A percentile compares a stretch with the other conserved stretches of the same genome.
Evolutionary conservation across 2,888 invertebrate species (phyloP).

Genomic region (Acanthococcus lagerstroemiae): DNA sequence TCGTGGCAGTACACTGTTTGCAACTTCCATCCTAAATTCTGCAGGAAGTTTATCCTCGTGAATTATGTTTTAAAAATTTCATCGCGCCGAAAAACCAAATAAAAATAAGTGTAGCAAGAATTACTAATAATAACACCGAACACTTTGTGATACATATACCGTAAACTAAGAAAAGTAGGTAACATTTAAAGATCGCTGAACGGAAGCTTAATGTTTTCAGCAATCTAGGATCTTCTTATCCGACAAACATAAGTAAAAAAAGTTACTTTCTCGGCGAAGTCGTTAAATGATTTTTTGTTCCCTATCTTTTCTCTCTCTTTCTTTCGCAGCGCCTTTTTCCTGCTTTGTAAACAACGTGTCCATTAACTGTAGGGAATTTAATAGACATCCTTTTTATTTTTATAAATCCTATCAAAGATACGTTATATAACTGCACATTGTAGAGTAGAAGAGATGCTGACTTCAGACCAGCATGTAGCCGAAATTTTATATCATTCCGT

Average conservation of each 20-base stretch:
- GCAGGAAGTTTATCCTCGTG: too few species aligned
- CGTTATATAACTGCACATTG: too few species aligned
- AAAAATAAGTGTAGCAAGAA: too few species aligned
- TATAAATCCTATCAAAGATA: not conserved
- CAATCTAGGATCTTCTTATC: slow-evolving; percentile 17
- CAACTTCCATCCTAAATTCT: too few species aligned
- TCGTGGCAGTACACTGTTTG: too few species aligned
- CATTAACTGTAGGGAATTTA: not conserved
- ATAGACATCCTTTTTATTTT: not conserved
- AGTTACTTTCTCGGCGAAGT: slow-evolving; percentile 4
- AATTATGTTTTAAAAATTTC: too few species aligned
- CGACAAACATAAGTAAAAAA: slow-evolving; percentile 2
- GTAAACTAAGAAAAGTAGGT: not conserved
- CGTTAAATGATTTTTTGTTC: slow-evolving; percentile 12
- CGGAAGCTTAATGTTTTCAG: slow-evolving; percentile 21
- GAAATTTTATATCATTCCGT: not conserved
- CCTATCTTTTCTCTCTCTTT: not conserved
- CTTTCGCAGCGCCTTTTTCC: not conserved
- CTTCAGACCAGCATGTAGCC: not conserved
- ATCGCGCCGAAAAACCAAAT: too few species aligned
- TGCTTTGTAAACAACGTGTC: not conserved
- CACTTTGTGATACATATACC: too few species aligned
- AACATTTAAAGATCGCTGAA: slow-evolving; percentile 13
- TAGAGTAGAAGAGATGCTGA: too few species aligned
- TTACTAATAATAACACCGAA: too few species aligned